These are phyloP conservation scores for Diadema setosum DNA, from an alignment of 35 echinoderm and acorn worm species.

Conservation along the genomic window DNA sequence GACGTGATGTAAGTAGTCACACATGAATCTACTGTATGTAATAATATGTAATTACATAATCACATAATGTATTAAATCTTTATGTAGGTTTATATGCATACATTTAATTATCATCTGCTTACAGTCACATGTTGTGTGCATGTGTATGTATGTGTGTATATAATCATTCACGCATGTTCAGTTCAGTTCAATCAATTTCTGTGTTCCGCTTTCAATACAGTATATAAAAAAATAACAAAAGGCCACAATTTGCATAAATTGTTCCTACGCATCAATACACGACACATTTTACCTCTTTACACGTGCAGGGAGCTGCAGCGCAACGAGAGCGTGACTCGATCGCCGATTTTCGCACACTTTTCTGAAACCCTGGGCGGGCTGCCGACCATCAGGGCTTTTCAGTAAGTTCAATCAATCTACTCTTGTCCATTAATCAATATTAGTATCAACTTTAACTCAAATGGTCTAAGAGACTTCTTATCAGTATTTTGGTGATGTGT, in stretches of 20 bases:
- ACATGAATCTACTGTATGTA: too few relatives aligned
- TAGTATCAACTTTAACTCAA: too few relatives aligned
- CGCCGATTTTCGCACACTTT: slow-evolving; percentile 59
- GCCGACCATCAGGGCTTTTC: slow-evolving; percentile 55
- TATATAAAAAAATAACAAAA: not conserved
- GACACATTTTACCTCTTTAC: not conserved
- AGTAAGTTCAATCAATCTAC: slow-evolving; percentile 28
- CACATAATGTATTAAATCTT: too few relatives aligned
- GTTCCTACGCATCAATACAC: not conserved
- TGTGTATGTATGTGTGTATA: not conserved
- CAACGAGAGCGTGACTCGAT: slow-evolving; percentile 28
- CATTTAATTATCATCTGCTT: too few relatives aligned
- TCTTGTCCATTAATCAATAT: too few relatives aligned
- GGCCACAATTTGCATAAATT: not conserved
- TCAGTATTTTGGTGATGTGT: too few relatives aligned
- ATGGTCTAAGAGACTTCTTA: too few relatives aligned
- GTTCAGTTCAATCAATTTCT: not conserved
- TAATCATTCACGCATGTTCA: not conserved
- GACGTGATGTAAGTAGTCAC: too few relatives aligned
- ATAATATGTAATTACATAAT: too few relatives aligned
- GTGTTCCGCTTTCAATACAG: not conserved
- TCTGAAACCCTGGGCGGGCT: slow-evolving; percentile 49
- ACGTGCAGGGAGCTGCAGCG: slow-evolving; percentile 56
- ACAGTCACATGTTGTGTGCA: too few relatives aligned
- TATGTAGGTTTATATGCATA: too few relatives aligned